Conservation (phyloP, 2,888 invertebrate species). For the Phlogophora meticulosa region DNA sequence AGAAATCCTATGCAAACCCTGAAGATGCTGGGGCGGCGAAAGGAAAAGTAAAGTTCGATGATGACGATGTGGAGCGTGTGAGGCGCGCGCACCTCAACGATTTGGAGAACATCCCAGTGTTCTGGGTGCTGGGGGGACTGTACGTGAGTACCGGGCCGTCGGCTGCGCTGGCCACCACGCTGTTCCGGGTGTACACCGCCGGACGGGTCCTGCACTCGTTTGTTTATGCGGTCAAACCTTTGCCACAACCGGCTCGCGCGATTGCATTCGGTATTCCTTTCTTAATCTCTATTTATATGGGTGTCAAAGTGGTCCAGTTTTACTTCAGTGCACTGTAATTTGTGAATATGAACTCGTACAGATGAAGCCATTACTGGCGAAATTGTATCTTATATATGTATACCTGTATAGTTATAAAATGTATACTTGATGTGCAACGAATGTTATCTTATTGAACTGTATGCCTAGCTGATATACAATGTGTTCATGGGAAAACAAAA, state of each 20-base stretch:
- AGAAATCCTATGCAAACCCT: conserved; percentile 80
- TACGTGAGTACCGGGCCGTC: conserved; percentile 91
- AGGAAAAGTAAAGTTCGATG: conserved; percentile 78
- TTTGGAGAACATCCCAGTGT: conserved; percentile 93
- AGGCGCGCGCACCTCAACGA: conserved; percentile 93
- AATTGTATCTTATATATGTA: not conserved
- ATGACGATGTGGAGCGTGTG: conserved; percentile 82
- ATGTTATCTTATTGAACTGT: conserved; percentile 7
- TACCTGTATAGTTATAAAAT: not conserved
- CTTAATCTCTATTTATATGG: conserved; percentile 80
- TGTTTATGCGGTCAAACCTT: conserved; percentile 92
- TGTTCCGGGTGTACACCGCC: conserved; percentile 87
- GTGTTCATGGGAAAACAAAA: no score
- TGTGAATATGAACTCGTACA: not conserved
- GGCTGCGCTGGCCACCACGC: conserved; percentile 70
- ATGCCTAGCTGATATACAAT: no score
- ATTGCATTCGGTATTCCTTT: conserved; percentile 77
- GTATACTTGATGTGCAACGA: not conserved
- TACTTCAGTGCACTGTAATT: conserved; percentile 70
- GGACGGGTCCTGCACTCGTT: conserved; percentile 91
- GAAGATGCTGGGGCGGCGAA: conserved; percentile 75
- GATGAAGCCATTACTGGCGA: not conserved
- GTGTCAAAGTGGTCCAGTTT: conserved; percentile 74
- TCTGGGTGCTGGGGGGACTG: conserved; percentile 90
- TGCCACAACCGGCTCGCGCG: conserved; percentile 90